Evolutionary conservation across 2,797 vertebrate genomes (phyloP).

Genomic region (Sebastes trivittatus): DNA sequence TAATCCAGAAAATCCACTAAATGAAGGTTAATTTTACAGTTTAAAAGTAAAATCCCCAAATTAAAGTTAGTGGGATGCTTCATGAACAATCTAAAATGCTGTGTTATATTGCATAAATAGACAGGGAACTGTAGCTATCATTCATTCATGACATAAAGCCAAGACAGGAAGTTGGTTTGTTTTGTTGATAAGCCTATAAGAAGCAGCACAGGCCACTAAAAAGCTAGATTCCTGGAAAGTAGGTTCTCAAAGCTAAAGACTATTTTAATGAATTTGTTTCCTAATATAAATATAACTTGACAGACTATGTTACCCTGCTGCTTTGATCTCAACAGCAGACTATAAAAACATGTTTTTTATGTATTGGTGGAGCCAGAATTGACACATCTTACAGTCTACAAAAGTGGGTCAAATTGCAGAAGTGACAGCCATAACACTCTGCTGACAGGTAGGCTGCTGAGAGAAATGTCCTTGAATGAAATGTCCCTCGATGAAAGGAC

Average conservation of each 20-base stretch:
- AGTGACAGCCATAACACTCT: conserved; percentile 21
- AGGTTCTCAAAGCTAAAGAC: neutral
- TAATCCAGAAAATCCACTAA: neutral
- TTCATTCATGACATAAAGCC: too few relatives aligned
- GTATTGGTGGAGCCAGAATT: neutral
- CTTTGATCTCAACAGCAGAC: conserved; percentile 4
- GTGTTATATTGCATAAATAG: too few relatives aligned
- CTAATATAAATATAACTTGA: neutral
- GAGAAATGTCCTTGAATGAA: conserved; percentile 18
- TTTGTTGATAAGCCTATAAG: neutral
- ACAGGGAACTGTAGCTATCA: too few relatives aligned
- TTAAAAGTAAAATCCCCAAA: neutral
- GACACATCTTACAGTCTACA: conserved; percentile 9
- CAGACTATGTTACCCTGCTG: neutral
- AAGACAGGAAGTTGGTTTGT: too few relatives aligned
- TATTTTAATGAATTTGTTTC: neutral
- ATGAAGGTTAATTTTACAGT: neutral
- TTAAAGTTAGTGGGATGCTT: neutral
- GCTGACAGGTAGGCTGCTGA: neutral
- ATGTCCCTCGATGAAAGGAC: conserved; percentile 16
- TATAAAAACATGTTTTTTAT: neutral
- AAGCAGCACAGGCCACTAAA: neutral
- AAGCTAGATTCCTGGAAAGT: neutral
- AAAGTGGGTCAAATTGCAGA: conserved; percentile 43
- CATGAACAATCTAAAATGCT: neutral